Conservation (phyloP, 2,888 invertebrate genomes). For the Euplexia lucipara region DNA sequence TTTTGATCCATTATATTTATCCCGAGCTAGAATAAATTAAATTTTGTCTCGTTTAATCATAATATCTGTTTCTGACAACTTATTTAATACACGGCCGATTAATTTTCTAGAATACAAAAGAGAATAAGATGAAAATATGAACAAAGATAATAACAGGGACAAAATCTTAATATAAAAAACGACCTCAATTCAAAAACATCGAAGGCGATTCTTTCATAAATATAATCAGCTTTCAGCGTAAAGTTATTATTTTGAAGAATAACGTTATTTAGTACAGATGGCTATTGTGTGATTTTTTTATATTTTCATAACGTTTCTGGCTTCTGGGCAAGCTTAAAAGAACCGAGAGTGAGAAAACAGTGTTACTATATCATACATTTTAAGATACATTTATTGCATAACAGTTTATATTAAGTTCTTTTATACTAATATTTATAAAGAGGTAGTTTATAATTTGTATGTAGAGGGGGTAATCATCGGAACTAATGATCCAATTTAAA, state of each 20-base stretch:
- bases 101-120: slow-evolving; percentile 53
- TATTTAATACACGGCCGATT: slow-evolving; percentile 52
- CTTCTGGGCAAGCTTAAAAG: neutral
- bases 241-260: slow-evolving; percentile 31
- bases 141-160: slow-evolving; percentile 35
- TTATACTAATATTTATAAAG: no score
- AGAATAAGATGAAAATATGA: slow-evolving; percentile 44
- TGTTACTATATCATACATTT: no score
- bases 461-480: no score
- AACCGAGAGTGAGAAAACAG: no score
- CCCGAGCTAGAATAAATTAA: slow-evolving; percentile 47
- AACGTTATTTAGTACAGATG: slow-evolving; percentile 8
- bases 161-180: slow-evolving; percentile 39
- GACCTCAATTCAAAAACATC: slow-evolving; percentile 32
- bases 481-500: no score
- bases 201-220: slow-evolving; percentile 39
- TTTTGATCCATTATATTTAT: slow-evolving; percentile 41
- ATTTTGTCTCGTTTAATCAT: slow-evolving; percentile 45
- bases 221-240: slow-evolving; percentile 33
- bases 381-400: no score
- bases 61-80: slow-evolving; percentile 61
- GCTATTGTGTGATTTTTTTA: slow-evolving; percentile 11
- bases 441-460: no score
- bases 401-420: no score
- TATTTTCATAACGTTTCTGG: neutral